Evolutionary conservation across 2,888 invertebrate genomes (phyloP), one percentile per base, ranked within the genome.

Genomic region (Chymomyza amoena): DNA sequence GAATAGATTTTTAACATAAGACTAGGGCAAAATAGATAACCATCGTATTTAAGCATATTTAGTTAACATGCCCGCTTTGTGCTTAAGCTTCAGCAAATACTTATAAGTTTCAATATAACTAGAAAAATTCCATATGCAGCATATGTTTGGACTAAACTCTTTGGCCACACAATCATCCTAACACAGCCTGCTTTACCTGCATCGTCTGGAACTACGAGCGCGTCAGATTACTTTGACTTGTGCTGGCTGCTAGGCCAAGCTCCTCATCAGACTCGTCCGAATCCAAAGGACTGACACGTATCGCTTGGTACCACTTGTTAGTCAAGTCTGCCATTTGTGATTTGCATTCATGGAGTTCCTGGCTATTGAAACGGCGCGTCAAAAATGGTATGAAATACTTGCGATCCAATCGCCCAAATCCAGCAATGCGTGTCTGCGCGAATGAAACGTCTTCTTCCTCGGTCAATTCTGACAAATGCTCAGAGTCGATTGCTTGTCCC

Each of bases 271-370:
- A 96, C 69, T 96, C 96, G 59, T 97, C 97, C 39, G 96, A 96
- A 84, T 97, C 95, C 75, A 96, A 94, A 10, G 97, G 97, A 61
- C 96, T 96, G 87, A 97, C 96, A 72, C 97, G 94, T 80, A 98
- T 98, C 0, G 98, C 98, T 91, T 98, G 97, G 92, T 98, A 98
- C 98, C 98, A 99, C 90, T 98, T 97, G 90, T 98, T 97, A 0
- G 98, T 98, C 78, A 99, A 93, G 92, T 97, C 97, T 1, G 97
- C 97, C 97, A 99, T 98, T 92, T 98, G 98, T 80, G 96, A 97
- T 91, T 97, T 97, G 90, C 98, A 98, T 91, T 99, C 98, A 90
- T 97, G 96, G 76, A 98, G 92, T 92, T 99, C 98, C 95, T 97
- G 96, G 90, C 98, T 97, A 7, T 98, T 99, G 89, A 99, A 98